phyloP scores from a whole-genome alignment of 1,140 invertebrate genomes.

The Bombus picipes region DNA sequence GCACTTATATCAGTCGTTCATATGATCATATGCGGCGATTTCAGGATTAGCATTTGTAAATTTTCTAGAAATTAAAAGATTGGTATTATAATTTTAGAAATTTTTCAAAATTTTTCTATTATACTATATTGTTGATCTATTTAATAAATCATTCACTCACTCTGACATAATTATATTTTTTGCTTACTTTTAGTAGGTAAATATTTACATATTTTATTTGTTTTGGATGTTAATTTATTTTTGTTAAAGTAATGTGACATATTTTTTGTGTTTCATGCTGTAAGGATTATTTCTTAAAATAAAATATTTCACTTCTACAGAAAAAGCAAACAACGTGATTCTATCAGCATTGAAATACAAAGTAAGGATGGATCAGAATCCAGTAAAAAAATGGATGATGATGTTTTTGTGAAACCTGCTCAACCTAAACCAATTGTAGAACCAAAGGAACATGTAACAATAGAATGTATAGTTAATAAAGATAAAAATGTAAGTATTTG shows the following conservation, averaged over 20 bases:
- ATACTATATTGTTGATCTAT: not conserved
- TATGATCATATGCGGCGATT: slow-evolving; percentile 55
- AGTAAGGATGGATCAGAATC: slow-evolving; percentile 65
- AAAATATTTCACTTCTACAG: slow-evolving; percentile 53
- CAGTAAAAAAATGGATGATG: slow-evolving; percentile 71
- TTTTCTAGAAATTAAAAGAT: not conserved
- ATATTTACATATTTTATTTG: slow-evolving; percentile 16
- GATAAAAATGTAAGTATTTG: slow-evolving; percentile 72
- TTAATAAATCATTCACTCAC: not conserved
- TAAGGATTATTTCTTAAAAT: not conserved
- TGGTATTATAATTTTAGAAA: not conserved
- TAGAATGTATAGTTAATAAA: slow-evolving; percentile 67
- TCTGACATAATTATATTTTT: not conserved
- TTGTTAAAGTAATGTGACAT: not conserved
- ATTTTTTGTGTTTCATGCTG: not conserved
- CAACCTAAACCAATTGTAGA: slow-evolving; percentile 72
- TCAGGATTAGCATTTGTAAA: slow-evolving; percentile 20
- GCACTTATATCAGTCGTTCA: slow-evolving; percentile 23
- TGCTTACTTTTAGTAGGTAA: not conserved
- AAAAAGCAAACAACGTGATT: slow-evolving; percentile 75
- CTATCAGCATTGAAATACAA: slow-evolving; percentile 59
- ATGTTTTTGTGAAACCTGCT: slow-evolving; percentile 77
- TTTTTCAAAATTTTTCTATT: not conserved
- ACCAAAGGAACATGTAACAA: slow-evolving; percentile 63
- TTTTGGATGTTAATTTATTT: not conserved